These are phyloP conservation scores for Phortica okadai DNA, from an alignment of 2,888 invertebrate species.

Conservation along the genomic window DNA sequence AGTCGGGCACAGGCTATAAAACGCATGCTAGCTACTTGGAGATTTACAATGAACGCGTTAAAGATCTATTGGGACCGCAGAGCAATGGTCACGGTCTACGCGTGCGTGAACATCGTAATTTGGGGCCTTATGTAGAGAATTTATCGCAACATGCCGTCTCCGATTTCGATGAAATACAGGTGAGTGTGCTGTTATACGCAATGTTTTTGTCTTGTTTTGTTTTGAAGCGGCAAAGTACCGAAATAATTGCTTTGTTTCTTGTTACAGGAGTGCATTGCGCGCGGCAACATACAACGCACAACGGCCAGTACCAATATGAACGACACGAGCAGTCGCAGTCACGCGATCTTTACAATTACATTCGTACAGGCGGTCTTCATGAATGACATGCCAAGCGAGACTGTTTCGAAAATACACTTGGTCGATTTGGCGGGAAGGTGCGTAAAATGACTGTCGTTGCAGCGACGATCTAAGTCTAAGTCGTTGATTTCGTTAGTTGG, in stretches of 20 bases:
- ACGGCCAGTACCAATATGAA: constrained; percentile 95
- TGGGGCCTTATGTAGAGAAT: constrained; percentile 91
- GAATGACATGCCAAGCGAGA: constrained; percentile 92
- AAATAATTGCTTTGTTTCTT: constrained; percentile 12
- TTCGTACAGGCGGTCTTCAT: constrained; percentile 92
- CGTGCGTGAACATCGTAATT: constrained; percentile 87
- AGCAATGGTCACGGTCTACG: constrained; percentile 83
- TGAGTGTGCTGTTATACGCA: constrained; percentile 71
- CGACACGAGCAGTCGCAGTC: constrained; percentile 92
- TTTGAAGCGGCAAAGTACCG: neutral
- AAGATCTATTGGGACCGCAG: constrained; percentile 81
- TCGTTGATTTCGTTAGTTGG: too few relatives aligned
- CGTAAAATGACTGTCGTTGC: constrained; percentile 47
- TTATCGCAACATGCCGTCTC: constrained; percentile 90
- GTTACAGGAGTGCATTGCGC: constrained; percentile 84
- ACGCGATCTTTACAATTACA: constrained; percentile 93
- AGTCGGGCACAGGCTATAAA: constrained; percentile 88
- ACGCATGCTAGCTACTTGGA: constrained; percentile 92
- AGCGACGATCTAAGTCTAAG: neutral
- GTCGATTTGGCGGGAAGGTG: constrained; percentile 93
- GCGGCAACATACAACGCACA: constrained; percentile 89
- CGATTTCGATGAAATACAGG: constrained; percentile 91
- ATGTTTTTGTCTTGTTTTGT: neutral
- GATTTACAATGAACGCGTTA: constrained; percentile 90
- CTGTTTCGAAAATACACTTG: constrained; percentile 91